Evolutionary conservation across 2,797 vertebrate species (phyloP).

Genomic region (Psittacula derbiana): DNA sequence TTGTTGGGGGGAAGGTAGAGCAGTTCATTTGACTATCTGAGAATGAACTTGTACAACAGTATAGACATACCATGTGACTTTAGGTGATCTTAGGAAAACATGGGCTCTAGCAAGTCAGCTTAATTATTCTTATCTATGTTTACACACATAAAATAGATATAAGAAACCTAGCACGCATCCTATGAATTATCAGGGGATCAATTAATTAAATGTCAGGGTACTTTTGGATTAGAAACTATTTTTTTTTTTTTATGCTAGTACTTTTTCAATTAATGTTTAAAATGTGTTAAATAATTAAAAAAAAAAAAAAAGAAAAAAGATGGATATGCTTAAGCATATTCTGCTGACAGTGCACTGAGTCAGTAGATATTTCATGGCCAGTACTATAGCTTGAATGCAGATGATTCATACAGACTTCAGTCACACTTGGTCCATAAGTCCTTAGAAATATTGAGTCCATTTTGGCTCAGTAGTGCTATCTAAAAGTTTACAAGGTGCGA

Average conservation of each 20-base stretch:
- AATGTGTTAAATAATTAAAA: slow-evolving; percentile 32
- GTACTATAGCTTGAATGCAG: slow-evolving; percentile 39
- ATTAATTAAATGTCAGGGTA: slow-evolving; percentile 15
- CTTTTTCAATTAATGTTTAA: slow-evolving; percentile 19
- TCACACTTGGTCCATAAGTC: slow-evolving; percentile 20
- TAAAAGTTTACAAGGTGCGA: slow-evolving; percentile 68
- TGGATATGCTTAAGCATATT: neutral
- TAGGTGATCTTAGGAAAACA: neutral
- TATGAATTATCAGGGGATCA: neutral
- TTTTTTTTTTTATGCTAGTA: neutral
- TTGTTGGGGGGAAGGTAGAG: neutral
- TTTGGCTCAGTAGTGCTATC: slow-evolving; percentile 39
- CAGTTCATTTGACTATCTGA: neutral
- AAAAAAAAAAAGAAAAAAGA: neutral
- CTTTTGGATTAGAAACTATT: neutral
- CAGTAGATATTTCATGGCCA: slow-evolving; percentile 30
- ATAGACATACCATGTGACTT: neutral
- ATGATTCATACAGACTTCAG: slow-evolving; percentile 50
- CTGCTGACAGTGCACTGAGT: slow-evolving; percentile 41
- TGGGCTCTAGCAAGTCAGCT: neutral
- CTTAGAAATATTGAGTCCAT: slow-evolving; percentile 46
- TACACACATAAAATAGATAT: neutral
- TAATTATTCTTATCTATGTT: neutral
- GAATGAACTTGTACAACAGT: neutral
- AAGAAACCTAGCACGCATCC: neutral